Base-by-base conservation (phyloP, 2,797 vertebrate species). In the Morelia viridis region DNA sequence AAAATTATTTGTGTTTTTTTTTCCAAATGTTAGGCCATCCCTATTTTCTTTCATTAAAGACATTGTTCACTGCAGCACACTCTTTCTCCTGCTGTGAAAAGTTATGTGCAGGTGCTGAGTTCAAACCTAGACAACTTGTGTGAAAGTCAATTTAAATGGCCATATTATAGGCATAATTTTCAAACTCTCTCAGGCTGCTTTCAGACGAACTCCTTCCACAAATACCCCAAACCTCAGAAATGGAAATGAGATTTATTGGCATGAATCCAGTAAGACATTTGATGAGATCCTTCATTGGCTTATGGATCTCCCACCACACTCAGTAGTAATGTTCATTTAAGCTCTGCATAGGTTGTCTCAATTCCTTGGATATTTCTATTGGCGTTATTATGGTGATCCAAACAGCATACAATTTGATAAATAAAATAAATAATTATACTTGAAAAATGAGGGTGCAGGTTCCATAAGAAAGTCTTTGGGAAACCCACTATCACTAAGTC, bases 11-110 rank as follows among this genome's bases (percentile, higher is more conserved):
- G 89, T 19, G 22, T 9, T 88, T 71, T 71, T 71, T 89, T 35
- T 57, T 15, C 19, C n/a, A 83, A 88, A 89, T 41, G 71, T 88
- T 50, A 84, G 0, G 13, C 28, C 91, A 3, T 80, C 90, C 50
- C 89, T 24, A 15, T 94, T 95, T 95, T 93, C 60, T 93, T 5
- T 92, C 58, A 56, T 19, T 58, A 92, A 94, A 94, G 3, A 17
- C 88, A 0, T 80, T 58, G 28, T 86, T 28, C 3, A 84, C 41
- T 24, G 85, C 84, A 9, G 60, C 60, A 84, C 76, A n/a, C 1
- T 6, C 2, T 0, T 1, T 57, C 31, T 93, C 24, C 53, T 26
- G 26, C 60, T 90, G 89, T 94, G 85, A 7, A 58, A 94, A 15
- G 41, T 86, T 46, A 88, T 71, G 61, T 91, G 9, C 2, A 87